Conservation (phyloP, 2,888 invertebrate genomes). For the Osmoderma eremita region DNA sequence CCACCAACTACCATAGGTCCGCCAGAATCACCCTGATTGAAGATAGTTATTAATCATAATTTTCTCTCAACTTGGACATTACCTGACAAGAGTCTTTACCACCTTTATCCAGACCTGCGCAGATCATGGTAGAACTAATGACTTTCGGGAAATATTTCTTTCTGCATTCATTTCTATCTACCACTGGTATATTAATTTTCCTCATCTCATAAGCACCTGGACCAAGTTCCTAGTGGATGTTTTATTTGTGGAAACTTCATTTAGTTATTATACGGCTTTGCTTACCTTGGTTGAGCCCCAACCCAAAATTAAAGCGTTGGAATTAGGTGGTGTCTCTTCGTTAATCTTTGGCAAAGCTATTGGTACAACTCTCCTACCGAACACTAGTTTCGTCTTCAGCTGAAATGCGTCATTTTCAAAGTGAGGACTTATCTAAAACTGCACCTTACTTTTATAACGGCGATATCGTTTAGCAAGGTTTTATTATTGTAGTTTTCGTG, state of each 20-base stretch:
- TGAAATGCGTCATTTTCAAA: slow-evolving; percentile 14
- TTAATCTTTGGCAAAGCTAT: slow-evolving; percentile 51
- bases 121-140: slow-evolving; percentile 65
- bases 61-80: slow-evolving; percentile 19
- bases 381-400: slow-evolving; percentile 55
- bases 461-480: slow-evolving; percentile 66
- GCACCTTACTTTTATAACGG: slow-evolving; percentile 62
- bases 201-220: neutral
- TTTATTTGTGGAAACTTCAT: too few species aligned
- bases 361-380: slow-evolving; percentile 61
- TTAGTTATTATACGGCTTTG: neutral
- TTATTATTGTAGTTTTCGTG: slow-evolving; percentile 65
- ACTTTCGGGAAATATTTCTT: neutral
- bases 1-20: slow-evolving; percentile 54
- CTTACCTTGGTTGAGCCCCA: slow-evolving; percentile 45
- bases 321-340: slow-evolving; percentile 24
- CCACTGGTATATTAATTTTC: slow-evolving; percentile 4
- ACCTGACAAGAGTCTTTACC: slow-evolving; percentile 69
- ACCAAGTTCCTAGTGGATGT: too few species aligned
- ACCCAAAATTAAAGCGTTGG: slow-evolving; percentile 39
- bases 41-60: too few species aligned
- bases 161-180: slow-evolving; percentile 7
- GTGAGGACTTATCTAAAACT: neutral
- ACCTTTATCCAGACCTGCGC: slow-evolving; percentile 66
- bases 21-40: slow-evolving; percentile 56